Base-by-base conservation (phyloP, 2,888 invertebrate genomes). In the Mythimna ferrago region DNA sequence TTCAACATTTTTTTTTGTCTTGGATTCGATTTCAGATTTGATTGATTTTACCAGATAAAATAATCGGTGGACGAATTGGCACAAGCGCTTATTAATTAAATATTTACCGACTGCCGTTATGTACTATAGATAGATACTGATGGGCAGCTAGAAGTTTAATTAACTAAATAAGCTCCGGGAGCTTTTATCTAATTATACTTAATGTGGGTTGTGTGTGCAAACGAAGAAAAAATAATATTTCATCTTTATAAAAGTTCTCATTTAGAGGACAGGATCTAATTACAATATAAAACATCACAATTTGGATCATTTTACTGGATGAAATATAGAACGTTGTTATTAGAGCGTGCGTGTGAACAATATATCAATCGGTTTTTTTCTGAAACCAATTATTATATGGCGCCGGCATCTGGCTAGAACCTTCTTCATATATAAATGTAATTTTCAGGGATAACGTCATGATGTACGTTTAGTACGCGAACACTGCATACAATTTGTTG, bases 321-420 rank as follows among this genome's bases (percentile, higher is more conserved):
- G 69, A 73, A 68, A 63, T 44, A 61, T 61, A 41, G 35, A 54
- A 72, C 58, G 32, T 70, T 60, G 62, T 82, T 71, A 83, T 81
- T 82, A 81, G 26, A 68, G 57, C 64, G 32, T 58, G 61, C 72
- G 72, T 61, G 35, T 65, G 64, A 66, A 62, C 71, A 71, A 83
- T 85, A 83, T 74, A 85, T 85, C 77, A 83, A 77, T 64, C 63
- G 64, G 9, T 74, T 83, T 84, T 82, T 83, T 85, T 68, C 66
- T 72, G 82, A 62, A 80, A 65, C 72, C 83, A 73, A 73, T 85
- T 61, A 85, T 85, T 85, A 81, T 68, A 81, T 73, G 85, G 83
- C 84, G 83, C 76, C 83, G 56, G 60, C 73, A 76, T 78, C 73
- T 80, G 71, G 62, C 51, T 54, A 66, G 32, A 74, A 41, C 57